Evolutionary conservation across 2,888 invertebrate species (phyloP), one percentile per base, ranked within the genome.

Genomic region (Diarsia mendica): DNA sequence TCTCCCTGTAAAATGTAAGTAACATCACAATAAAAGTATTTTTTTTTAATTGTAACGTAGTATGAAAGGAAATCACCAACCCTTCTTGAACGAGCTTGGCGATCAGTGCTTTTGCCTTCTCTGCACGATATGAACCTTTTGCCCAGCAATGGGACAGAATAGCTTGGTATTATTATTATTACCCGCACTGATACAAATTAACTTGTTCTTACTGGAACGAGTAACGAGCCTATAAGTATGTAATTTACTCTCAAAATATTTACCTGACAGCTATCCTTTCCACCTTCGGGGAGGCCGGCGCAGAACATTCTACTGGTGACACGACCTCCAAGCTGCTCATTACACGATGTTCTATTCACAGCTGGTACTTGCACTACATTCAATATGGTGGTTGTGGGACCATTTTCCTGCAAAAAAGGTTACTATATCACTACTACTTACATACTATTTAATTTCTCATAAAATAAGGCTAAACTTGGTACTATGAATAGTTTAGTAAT

Each of bases 241-340:
- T 49, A 44, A 11, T 48, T 23, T 46, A 46, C 13, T 39, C 8
- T 53, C 6, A 51, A 61, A 55, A 44, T 49, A 33, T 46, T 72
- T 73, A 96, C 96, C 94, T 96, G 95, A 76, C 96, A 96, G 20
- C 95, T 92, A 85, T 96, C 96, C 81, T 94, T 94, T 20, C 95
- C 95, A 0, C 95, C 95, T 84, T 91, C 89, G 11, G 92, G 88
- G 0, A 90, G 75, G 0, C 95, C 95, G 1, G 96, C 96, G 80
- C 96, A 96, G 69, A 95, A 88, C 95, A 95, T 95, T 65, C 93
- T 89, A 0, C 83, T 66, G 0, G 95, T 95, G 44, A 96, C 88
- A 2, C 46, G 39, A 6, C 81, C 73, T 9, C 65, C 68, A 49
- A 86, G 53, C 9, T 78, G 64, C 23, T 64, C 48, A 13, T 64